Conservation (phyloP, 2,888 invertebrate species). For the Selenia dentaria region DNA sequence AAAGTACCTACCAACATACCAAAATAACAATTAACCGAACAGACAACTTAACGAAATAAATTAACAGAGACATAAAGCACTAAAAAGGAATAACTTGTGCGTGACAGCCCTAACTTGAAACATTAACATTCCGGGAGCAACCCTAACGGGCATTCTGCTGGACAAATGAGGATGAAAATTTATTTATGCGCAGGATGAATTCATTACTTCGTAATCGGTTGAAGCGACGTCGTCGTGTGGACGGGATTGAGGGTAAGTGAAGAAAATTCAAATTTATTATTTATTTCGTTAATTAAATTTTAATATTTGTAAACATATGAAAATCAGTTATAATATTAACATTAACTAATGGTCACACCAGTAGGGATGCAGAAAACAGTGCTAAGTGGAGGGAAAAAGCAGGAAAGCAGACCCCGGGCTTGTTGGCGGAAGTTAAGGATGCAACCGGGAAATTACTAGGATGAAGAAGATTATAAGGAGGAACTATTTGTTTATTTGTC, state of each 20-base stretch:
- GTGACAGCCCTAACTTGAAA: conserved; percentile 28
- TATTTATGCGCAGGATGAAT: conserved; percentile 37
- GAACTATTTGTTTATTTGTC: too few species aligned
- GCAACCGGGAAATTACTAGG: too few species aligned
- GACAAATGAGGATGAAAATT: conserved; percentile 41
- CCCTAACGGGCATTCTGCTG: conserved; percentile 31
- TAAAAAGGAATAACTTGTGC: conserved; percentile 30
- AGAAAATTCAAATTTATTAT: too few species aligned
- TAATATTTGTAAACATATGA: too few species aligned
- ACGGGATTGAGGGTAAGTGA: not conserved
- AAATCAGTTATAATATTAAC: too few species aligned
- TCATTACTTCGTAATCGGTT: conserved; percentile 17
- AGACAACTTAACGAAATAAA: conserved; percentile 31
- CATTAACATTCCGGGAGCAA: conserved; percentile 35
- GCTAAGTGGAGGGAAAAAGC: too few species aligned
- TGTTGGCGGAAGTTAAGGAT: too few species aligned
- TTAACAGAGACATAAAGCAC: conserved; percentile 33
- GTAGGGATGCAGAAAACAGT: too few species aligned
- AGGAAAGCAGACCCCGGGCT: too few species aligned
- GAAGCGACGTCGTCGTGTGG: not conserved
- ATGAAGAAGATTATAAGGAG: too few species aligned
- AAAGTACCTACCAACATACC: not conserved
- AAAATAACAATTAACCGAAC: conserved; percentile 26
- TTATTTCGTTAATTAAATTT: too few species aligned
- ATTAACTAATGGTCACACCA: too few species aligned